Evolutionary conservation across 2,797 vertebrate species (phyloP).

Genomic region (Myotis pilosus): DNA sequence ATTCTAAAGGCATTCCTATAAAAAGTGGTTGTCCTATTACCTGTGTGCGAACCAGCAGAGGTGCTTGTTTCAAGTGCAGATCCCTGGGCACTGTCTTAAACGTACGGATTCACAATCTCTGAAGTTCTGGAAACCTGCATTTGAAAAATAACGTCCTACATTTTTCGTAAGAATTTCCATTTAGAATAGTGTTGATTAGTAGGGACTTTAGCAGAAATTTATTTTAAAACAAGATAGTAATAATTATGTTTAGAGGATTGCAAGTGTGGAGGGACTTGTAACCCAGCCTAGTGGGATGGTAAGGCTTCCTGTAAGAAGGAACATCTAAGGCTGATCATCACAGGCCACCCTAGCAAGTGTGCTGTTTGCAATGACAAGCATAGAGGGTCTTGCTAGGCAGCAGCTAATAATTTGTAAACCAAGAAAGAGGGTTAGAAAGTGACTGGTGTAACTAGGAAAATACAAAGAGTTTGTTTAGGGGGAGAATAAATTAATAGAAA

Average conservation of each 20-base stretch:
- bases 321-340: not conserved
- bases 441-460: not conserved
- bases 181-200: not conserved
- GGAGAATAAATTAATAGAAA: not conserved
- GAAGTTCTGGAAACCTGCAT: not conserved
- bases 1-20: not conserved
- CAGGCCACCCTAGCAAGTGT: no score
- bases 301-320: not conserved
- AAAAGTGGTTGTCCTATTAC: not conserved
- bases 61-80: not conserved
- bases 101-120: not conserved
- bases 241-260: not conserved
- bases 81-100: not conserved
- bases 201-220: not conserved
- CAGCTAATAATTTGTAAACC: not conserved
- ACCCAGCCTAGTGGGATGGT: fast-evolving
- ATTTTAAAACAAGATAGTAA: not conserved
- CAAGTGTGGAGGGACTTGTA: not conserved
- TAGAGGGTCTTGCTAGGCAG: not conserved
- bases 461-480: not conserved
- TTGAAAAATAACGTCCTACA: not conserved
- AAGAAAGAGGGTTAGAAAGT: not conserved
- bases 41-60: not conserved
- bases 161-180: not conserved
- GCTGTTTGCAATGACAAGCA: not conserved